Evolutionary conservation across 1,140 invertebrate genomes (phyloP), one percentile per base, ranked within the genome.

Genomic region (Eumaeus atala): DNA sequence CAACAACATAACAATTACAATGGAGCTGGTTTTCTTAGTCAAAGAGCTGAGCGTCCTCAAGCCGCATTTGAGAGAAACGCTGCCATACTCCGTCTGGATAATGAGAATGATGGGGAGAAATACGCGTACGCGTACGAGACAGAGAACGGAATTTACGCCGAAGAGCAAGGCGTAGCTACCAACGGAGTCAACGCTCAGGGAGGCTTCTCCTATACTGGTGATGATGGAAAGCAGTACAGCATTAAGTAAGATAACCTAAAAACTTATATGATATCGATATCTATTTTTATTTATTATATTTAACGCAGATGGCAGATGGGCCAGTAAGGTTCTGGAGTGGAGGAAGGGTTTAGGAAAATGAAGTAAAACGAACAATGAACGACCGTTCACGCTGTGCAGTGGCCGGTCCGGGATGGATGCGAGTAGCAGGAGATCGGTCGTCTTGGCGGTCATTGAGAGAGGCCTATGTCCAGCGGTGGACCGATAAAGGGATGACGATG

Each of bases 221-320:
- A 93, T 21, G 93, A 95, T 71, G 94, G 95, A 0, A 50, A 74
- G 21, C 68, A 81, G 10, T 83, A 83, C 55, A 75, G 64, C 48
- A 61, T 85, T 14, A 82, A 72, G 78, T 82, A 61, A 73, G 40
- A 6, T 12, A 3, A 16, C 37, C 6, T 33, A 3, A 28, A 28
- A 28, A 28, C 21, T 28, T 28, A 28, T n/a, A n/a, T n/a, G n/a
- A n/a, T n/a, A n/a, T n/a, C n/a, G n/a, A n/a, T n/a, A n/a, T n/a
- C n/a, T n/a, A n/a, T n/a, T n/a, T n/a, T n/a, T n/a, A n/a, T n/a
- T n/a, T n/a, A n/a, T n/a, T n/a, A n/a, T n/a, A n/a, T n/a, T n/a
- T n/a, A n/a, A n/a, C n/a, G n/a, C n/a, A n/a, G n/a, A n/a, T n/a
- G n/a, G n/a, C n/a, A n/a, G n/a, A n/a, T n/a, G n/a, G n/a, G n/a